phyloP scores from a whole-genome alignment of 2,113 vertebrate species.

The Oncorhynchus mykiss region DNA sequence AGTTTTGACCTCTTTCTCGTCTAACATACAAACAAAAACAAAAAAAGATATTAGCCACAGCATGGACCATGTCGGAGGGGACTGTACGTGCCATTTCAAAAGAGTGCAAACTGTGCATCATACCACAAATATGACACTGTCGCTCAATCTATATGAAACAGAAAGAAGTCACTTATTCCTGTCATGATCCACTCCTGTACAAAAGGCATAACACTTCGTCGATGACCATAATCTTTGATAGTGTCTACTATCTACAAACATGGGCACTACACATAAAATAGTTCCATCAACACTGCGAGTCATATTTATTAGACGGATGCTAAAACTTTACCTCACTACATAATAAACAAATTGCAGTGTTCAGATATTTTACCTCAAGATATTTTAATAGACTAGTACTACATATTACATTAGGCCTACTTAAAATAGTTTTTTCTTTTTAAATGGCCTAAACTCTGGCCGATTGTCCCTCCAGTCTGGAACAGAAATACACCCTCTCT shows the following conservation, averaged over 20 bases:
- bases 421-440: no score
- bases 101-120: background rate
- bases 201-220: background rate
- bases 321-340: background rate
- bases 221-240: background rate
- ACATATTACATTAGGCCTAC: no score
- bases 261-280: background rate
- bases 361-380: background rate
- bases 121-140: background rate
- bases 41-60: background rate
- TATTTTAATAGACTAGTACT: no score
- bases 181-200: background rate
- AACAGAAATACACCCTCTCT: no score
- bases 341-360: background rate
- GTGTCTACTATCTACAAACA: no score
- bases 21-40: slow-evolving; percentile 39
- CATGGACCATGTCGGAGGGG: background rate
- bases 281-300: background rate
- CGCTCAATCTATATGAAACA: background rate
- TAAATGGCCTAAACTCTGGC: no score
- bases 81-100: background rate
- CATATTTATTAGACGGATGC: background rate
- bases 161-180: background rate
- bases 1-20: slow-evolving; percentile 37
- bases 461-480: no score